These are phyloP conservation scores for Philopedon plagiatum DNA, from an alignment of 2,888 invertebrate genomes.

Conservation along the genomic window DNA sequence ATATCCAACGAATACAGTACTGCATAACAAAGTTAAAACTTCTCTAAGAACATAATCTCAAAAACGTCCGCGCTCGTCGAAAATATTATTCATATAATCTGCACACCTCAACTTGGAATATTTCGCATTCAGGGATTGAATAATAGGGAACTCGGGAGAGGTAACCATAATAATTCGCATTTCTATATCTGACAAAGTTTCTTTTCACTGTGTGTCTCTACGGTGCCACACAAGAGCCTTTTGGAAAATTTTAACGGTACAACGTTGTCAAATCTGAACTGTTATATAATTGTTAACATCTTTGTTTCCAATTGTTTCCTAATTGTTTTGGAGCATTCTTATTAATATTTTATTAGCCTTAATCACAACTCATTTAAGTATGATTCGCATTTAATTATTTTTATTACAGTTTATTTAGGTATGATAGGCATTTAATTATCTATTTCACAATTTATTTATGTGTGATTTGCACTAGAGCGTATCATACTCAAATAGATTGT, in stretches of 20 bases:
- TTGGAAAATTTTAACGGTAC: conserved; percentile 15
- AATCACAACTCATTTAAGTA: background rate
- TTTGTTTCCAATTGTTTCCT: too few relatives aligned
- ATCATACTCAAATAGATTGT: too few relatives aligned
- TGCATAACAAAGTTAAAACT: conserved; percentile 35
- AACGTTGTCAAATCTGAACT: conserved; percentile 15
- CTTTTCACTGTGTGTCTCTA: conserved; percentile 42
- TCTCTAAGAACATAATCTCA: conserved; percentile 39
- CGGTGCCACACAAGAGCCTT: conserved; percentile 32
- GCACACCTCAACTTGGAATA: conserved; percentile 28
- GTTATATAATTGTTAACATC: too few relatives aligned
- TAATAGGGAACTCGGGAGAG: conserved; percentile 49
- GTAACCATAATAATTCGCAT: conserved; percentile 49
- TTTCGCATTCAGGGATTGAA: conserved; percentile 45
- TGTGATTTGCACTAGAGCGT: too few relatives aligned
- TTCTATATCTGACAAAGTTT: conserved; percentile 49
- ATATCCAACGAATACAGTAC: conserved; percentile 8
- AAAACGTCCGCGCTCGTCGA: conserved; percentile 22
- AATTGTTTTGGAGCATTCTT: background rate
- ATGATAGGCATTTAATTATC: background rate
- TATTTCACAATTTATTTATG: too few relatives aligned
- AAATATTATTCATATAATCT: conserved; percentile 49
- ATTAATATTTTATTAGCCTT: background rate
- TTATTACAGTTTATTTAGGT: background rate
- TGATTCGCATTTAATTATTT: background rate